Evolutionary conservation across 2,113 vertebrate genomes (phyloP), one percentile per base, ranked within the genome.

Genomic region (Oncorhynchus kisutch): DNA sequence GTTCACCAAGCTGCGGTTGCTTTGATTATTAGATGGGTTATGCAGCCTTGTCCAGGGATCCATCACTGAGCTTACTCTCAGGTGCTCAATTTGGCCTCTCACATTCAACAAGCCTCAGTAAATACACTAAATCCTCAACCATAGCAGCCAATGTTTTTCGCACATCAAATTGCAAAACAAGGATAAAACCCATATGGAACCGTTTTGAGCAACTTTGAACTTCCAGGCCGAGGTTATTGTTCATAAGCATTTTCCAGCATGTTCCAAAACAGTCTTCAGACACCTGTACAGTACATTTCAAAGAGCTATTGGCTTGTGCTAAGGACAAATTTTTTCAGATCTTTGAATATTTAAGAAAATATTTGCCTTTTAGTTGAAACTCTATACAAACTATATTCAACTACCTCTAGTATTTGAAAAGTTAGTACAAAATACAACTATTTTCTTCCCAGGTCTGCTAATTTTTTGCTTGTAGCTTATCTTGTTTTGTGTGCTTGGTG

Each of bases 61-160:
- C 51, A 59, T 25, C 29, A 5, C 5, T 73, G 31, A 65, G 24
- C 59, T 60, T 18, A 25, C 20, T 48, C 62, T 64, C 72, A 65
- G 59, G 8, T 48, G n/a, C 62, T 25, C 60, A 60, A 20, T 25
- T 62, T 62, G 54, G 49, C 70, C 11, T 25, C 12, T 65, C 68
- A 18, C n/a, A 48, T 59, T 24, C 31, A 13, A 20, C 51, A 54
- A 54, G 16, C 51, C 14, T 73, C 34, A 48, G 31, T 73, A 49
- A 51, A 34, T 31, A 18, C 65, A 14, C 25, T 68, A 66, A 34
- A 68, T 31, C 48, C 25, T 14, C 18, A 22, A 34, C 24, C 62
- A 39, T 16, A 18, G 62, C 22, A 18, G 39, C n/a, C 22, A 67
- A 25, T 39, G 29, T 66, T 74, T 74, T 31, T 75, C 73, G 57